Evolutionary conservation across 2,797 vertebrate species (phyloP).

Genomic region (Australoheros facetus): DNA sequence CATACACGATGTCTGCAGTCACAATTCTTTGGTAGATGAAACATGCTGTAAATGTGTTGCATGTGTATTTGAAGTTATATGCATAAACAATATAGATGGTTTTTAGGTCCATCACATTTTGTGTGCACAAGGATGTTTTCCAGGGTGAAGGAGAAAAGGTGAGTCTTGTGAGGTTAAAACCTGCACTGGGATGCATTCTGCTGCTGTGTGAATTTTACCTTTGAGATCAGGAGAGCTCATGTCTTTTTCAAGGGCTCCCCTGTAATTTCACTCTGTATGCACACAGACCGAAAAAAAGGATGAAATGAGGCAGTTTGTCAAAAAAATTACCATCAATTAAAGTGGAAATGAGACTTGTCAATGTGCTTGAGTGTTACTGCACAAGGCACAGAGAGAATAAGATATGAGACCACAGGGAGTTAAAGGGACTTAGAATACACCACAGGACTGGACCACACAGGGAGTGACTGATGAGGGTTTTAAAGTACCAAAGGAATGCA

Average conservation of each 20-base stretch:
- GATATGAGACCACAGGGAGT: conserved; percentile 19
- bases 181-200: not conserved
- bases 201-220: not conserved
- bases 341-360: not conserved
- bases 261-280: conserved; percentile 8
- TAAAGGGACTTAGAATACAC: conserved; percentile 4
- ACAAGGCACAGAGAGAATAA: conserved; percentile 14
- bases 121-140: not conserved
- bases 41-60: not conserved
- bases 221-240: not conserved
- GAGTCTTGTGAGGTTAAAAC: not conserved
- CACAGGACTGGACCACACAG: conserved; percentile 16
- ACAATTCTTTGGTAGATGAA: not conserved
- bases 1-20: not conserved
- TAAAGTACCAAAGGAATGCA: not conserved
- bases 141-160: not conserved
- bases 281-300: not conserved
- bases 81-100: not conserved
- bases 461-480: conserved; percentile 44
- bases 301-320: conserved; percentile 17
- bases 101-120: not conserved
- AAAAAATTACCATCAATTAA: conserved; percentile 22
- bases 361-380: conserved; percentile 1
- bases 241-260: not conserved
- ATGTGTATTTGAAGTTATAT: not conserved